Conservation (phyloP, 92 coral and sea anemone species). For the Porites rus region DNA sequence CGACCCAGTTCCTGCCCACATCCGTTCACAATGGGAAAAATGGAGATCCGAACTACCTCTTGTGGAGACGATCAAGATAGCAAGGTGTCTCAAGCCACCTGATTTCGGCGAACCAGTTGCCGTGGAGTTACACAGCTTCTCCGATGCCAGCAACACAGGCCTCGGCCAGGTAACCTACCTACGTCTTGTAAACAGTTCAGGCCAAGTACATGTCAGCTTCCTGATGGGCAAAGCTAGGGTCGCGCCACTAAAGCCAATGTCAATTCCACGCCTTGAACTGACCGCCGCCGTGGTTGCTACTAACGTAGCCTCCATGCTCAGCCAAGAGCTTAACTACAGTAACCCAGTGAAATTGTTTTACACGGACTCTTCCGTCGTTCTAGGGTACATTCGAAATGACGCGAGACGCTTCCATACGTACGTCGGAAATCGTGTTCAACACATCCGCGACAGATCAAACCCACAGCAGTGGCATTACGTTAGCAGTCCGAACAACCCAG, state of each 20-base stretch:
- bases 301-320: conserved; percentile 55
- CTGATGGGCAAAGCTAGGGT: conserved; percentile 70
- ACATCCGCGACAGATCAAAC: conserved; percentile 50
- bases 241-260: conserved; percentile 61
- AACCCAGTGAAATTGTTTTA: conserved; percentile 22
- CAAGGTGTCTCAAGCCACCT: conserved; percentile 75
- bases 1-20: conserved; percentile 40
- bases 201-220: conserved; percentile 55
- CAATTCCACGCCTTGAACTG: conserved; percentile 38
- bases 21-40: conserved; percentile 57
- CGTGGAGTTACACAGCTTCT: conserved; percentile 70
- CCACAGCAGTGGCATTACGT: conserved; percentile 13
- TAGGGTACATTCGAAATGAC: conserved; percentile 24
- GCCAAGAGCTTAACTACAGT: conserved; percentile 42
- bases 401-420: conserved; percentile 14
- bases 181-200: conserved; percentile 32
- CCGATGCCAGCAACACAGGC: conserved; percentile 62
- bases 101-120: conserved; percentile 59
- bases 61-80: conserved; percentile 50
- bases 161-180: conserved; percentile 60
- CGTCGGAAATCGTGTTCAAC: conserved; percentile 70
- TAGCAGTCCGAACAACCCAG: conserved; percentile 20
- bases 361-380: conserved; percentile 18
- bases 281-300: conserved; percentile 56
- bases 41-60: conserved; percentile 72